Conservation (phyloP, 35 echinoderm and acorn worm species). For the Acanthaster planci region DNA sequence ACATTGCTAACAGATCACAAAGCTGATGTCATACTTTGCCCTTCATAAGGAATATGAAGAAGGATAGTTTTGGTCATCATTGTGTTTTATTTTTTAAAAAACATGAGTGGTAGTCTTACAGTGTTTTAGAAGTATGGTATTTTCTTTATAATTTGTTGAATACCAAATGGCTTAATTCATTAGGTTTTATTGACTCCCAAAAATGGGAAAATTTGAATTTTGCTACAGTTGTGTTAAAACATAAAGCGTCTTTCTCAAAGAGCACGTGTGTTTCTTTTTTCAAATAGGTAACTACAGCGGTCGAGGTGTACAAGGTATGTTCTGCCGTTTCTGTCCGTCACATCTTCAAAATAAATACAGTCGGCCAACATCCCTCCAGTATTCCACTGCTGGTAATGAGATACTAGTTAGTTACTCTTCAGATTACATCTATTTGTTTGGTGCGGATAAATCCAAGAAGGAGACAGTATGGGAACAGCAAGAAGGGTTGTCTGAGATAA, state of each 20-base stretch:
- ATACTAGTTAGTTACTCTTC: constrained; percentile 95
- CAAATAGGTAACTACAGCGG: constrained; percentile 68
- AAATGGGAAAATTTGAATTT: too few relatives aligned
- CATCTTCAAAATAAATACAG: constrained; percentile 94
- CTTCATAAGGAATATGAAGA: too few relatives aligned
- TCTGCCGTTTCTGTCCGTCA: constrained; percentile 77
- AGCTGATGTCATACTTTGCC: too few relatives aligned
- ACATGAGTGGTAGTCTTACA: too few relatives aligned
- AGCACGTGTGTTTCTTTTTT: too few relatives aligned
- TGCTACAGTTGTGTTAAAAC: neutral
- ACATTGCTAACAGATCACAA: too few relatives aligned
- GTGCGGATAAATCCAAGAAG: constrained; percentile 32
- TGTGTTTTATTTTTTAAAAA: too few relatives aligned
- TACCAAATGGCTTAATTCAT: too few relatives aligned
- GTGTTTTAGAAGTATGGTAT: too few relatives aligned
- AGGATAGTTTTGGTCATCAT: too few relatives aligned
- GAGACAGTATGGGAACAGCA: neutral
- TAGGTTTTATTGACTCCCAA: too few relatives aligned
- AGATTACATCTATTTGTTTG: constrained; percentile 92
- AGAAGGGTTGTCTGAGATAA: neutral
- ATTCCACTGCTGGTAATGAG: constrained; percentile 73
- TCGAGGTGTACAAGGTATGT: constrained; percentile 93
- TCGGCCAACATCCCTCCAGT: constrained; percentile 87
- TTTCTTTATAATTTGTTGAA: too few relatives aligned
- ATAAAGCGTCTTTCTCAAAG: neutral